Conservation (phyloP, 2,113 vertebrate species). For the Panthera uncia region DNA sequence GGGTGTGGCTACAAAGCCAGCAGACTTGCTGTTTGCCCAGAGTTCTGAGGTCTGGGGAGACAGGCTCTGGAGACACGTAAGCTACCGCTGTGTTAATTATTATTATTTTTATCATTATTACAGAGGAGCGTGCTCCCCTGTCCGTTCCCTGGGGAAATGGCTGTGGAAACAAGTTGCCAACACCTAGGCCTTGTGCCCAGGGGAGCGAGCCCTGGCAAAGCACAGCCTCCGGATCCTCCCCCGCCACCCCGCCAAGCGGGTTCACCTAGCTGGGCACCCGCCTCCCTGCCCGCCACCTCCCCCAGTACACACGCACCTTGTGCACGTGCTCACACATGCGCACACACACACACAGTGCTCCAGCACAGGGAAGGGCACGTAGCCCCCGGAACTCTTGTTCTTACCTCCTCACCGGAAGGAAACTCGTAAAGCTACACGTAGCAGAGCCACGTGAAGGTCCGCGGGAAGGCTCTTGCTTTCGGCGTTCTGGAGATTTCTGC, state of each 20-base stretch:
- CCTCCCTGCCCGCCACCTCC: not conserved
- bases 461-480: too few species aligned
- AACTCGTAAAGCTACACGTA: not conserved
- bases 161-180: not conserved
- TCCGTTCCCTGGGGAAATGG: constrained; percentile 45
- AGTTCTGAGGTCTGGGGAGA: constrained; percentile 21
- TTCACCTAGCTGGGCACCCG: not conserved
- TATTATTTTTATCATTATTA: constrained; percentile 64
- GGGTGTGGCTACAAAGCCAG: not conserved
- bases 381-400: not conserved
- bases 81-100: constrained; percentile 35
- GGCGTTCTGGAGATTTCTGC: too few species aligned
- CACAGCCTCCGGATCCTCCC: not conserved
- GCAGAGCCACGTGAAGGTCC: not conserved
- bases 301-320: rapidly evolving
- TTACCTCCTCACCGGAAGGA: not conserved
- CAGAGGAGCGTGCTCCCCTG: constrained; percentile 22
- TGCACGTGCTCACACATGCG: not conserved
- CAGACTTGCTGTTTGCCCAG: not conserved
- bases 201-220: not conserved
- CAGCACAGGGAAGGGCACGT: too few species aligned
- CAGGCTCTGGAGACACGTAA: not conserved
- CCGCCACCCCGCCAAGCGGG: not conserved
- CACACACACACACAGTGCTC: not conserved
- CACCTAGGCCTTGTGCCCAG: not conserved